These are phyloP conservation scores for Holacanthella duospinosa DNA, from an alignment of 2,888 invertebrate genomes.

Conservation along the genomic window DNA sequence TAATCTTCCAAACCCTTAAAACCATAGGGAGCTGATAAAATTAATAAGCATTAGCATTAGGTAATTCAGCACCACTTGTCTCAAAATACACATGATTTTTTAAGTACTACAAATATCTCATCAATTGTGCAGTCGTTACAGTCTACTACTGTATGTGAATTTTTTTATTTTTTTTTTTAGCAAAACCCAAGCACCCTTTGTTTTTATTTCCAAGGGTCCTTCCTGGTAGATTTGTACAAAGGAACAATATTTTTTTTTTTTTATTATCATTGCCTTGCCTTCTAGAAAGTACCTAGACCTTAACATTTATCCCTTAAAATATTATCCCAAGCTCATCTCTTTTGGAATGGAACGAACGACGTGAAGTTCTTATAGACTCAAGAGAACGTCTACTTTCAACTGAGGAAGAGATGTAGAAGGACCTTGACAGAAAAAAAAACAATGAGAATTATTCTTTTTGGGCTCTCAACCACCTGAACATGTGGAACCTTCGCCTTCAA, in stretches of 20 bases:
- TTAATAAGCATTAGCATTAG: no score
- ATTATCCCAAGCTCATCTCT: not conserved
- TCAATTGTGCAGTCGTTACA: no score
- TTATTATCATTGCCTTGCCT: no score
- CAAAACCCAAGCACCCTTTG: not conserved
- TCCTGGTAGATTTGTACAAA: not conserved
- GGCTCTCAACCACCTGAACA: not conserved
- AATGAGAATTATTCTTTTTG: not conserved
- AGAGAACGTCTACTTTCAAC: not conserved
- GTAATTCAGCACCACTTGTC: no score
- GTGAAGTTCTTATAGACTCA: not conserved
- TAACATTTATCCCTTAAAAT: no score
- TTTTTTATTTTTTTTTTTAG: not conserved
- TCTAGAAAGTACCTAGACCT: not conserved
- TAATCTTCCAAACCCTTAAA: no score
- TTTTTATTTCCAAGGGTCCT: not conserved
- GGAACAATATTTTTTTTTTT: not conserved
- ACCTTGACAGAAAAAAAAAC: slow-evolving; percentile 2
- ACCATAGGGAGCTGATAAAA: no score
- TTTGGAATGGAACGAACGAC: no score
- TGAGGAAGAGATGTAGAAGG: not conserved
- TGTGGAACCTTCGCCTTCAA: slow-evolving; percentile 1
- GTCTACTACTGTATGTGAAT: no score
- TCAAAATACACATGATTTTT: no score
- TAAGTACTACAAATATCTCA: no score